A percentile compares a stretch with the other conserved stretches of the same genome.
Conservation (phyloP, 1,140 invertebrate genomes). For the Cryptotermes secundus region DNA sequence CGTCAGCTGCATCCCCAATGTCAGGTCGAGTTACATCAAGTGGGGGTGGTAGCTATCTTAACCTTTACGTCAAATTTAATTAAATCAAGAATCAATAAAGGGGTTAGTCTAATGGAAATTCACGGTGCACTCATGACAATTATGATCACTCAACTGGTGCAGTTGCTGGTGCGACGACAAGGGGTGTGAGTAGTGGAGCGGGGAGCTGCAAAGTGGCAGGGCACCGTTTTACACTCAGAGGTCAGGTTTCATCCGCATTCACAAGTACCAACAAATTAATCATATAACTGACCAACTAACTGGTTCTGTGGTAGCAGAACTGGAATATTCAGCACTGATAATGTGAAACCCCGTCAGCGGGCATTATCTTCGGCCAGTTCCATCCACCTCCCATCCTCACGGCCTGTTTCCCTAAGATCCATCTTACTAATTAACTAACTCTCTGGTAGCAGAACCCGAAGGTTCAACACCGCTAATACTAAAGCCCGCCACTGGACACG, state of each 20-base stretch:
- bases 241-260: neutral
- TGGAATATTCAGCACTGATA: too few relatives aligned
- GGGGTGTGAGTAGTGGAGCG: neutral
- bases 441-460: too few relatives aligned
- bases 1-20: neutral
- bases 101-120: neutral
- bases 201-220: neutral
- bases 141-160: neutral
- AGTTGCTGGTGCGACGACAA: neutral
- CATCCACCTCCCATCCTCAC: too few relatives aligned
- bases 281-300: too few relatives aligned
- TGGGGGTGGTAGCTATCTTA: neutral
- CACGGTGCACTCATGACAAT: neutral
- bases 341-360: too few relatives aligned
- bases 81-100: conserved; percentile 11
- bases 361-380: too few relatives aligned
- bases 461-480: too few relatives aligned
- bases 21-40: neutral
- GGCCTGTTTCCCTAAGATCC: too few relatives aligned
- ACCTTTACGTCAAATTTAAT: conserved; percentile 9
- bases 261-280: too few relatives aligned
- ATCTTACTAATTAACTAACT: too few relatives aligned
- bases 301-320: too few relatives aligned
- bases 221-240: neutral
- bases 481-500: too few relatives aligned